These are phyloP conservation scores for Drosophila equinoxialis DNA, from an alignment of 1,140 invertebrate species.

Conservation along the genomic window DNA sequence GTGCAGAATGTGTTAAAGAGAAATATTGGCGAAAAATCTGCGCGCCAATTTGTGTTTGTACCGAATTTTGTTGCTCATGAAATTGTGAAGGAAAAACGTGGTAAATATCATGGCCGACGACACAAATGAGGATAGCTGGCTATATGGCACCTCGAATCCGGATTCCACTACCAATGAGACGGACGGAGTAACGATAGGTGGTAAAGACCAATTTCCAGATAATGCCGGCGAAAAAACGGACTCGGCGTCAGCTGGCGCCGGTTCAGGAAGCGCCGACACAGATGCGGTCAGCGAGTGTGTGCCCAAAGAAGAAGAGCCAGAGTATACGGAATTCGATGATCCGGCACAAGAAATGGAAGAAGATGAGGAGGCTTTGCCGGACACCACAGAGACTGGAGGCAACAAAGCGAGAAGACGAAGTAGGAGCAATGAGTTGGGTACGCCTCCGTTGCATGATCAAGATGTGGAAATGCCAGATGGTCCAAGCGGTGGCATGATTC, in stretches of 20 bases:
- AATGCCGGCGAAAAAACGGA: constrained; percentile 48
- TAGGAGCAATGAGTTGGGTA: constrained; percentile 19
- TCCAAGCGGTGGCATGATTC: constrained; percentile 45
- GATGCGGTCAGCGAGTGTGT: constrained; percentile 5
- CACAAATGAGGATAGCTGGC: constrained; percentile 89
- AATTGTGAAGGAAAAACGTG: constrained; percentile 14
- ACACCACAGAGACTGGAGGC: constrained; percentile 59
- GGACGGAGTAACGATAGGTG: constrained; percentile 35
- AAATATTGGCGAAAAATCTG: background rate
- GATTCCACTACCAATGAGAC: constrained; percentile 80
- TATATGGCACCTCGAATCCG: constrained; percentile 87
- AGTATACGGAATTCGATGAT: constrained; percentile 74
- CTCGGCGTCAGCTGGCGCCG: constrained; percentile 8
- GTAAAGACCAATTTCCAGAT: constrained; percentile 10
- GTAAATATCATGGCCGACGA: constrained; percentile 84
- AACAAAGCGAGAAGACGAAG: constrained; percentile 15
- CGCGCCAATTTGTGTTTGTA: constrained; percentile 22
- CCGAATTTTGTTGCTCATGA: constrained; percentile 1
- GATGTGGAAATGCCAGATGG: constrained; percentile 59
- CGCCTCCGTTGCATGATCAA: constrained; percentile 28
- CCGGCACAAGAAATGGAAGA: constrained; percentile 81
- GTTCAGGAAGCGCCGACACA: background rate
- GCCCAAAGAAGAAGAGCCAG: constrained; percentile 61
- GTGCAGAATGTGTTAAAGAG: too few species aligned
- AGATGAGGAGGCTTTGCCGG: constrained; percentile 74